Evolutionary conservation across 2,888 invertebrate genomes (phyloP).

Genomic region (Patella ulyssiponensis): DNA sequence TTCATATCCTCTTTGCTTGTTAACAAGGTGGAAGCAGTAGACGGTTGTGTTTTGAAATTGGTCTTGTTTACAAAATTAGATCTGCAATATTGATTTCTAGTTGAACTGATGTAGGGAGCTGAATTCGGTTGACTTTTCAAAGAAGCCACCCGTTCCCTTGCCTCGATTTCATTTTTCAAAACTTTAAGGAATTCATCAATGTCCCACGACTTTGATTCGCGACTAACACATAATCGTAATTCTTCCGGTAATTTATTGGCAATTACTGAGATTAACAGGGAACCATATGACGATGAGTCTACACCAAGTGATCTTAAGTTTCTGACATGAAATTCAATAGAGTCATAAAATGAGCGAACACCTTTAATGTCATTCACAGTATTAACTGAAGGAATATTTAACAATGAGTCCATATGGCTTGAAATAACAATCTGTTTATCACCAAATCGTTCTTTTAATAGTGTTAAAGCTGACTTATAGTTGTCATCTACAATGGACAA

Average conservation of each 20-base stretch:
- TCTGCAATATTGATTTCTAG: background rate
- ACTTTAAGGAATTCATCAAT: background rate
- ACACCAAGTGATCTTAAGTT: background rate
- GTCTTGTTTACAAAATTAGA: background rate
- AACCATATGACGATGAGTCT: background rate
- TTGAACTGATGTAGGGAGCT: background rate
- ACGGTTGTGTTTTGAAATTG: no score
- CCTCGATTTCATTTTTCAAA: background rate
- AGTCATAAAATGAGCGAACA: background rate
- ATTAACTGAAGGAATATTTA: background rate
- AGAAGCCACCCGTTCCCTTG: background rate
- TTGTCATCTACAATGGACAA: constrained; percentile 30
- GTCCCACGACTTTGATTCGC: background rate
- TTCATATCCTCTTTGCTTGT: background rate
- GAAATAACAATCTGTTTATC: constrained; percentile 27
- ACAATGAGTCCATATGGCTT: background rate
- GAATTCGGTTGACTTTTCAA: background rate
- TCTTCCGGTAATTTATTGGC: background rate
- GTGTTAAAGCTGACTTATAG: constrained; percentile 21
- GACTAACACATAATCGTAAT: background rate
- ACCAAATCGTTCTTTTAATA: constrained; percentile 27
- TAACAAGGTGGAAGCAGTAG: background rate
- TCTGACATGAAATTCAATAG: background rate
- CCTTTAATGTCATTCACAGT: background rate
- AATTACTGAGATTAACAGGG: background rate